Percentiles rank a stretch among this genome's conserved stretches.
phyloP scores from a whole-genome alignment of 2,113 vertebrate species.

The Zosterops hypoxanthus region DNA sequence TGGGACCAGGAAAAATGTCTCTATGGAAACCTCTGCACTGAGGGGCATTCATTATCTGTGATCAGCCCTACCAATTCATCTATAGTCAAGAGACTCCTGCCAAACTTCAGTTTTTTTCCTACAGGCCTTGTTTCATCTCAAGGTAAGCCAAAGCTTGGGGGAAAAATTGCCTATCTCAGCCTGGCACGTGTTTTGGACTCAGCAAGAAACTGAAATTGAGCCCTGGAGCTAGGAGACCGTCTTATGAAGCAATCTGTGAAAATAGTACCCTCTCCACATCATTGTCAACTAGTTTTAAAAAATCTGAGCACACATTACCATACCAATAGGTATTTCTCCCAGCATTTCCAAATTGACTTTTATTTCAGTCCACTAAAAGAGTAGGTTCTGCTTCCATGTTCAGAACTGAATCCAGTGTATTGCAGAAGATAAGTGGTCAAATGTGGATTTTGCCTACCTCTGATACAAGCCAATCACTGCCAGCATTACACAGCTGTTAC shows the following conservation, averaged over 20 bases:
- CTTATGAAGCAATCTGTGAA: neutral
- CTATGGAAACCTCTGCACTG: neutral
- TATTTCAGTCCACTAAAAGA: neutral
- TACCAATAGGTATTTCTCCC: neutral
- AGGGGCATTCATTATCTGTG: neutral
- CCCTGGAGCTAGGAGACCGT: neutral
- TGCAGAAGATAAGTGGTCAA: neutral
- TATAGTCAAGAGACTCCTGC: neutral
- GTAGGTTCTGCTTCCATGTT: neutral
- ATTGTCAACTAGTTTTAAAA: neutral
- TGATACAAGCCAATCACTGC: neutral
- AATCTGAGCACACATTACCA: neutral
- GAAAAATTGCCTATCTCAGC: neutral
- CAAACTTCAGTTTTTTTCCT: neutral
- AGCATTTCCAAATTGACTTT: neutral
- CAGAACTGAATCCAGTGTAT: neutral
- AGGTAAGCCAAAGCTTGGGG: neutral
- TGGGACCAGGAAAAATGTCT: neutral
- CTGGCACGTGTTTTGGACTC: neutral
- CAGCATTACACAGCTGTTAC: neutral
- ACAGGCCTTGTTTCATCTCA: neutral
- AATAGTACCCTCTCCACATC: neutral
- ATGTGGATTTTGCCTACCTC: neutral
- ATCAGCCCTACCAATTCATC: neutral
- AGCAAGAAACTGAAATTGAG: neutral